Percentiles rank a stretch among this genome's conserved stretches.
These are phyloP conservation scores for Seira sanloemensis DNA, from an alignment of 2,888 invertebrate species.

Conservation along the genomic window DNA sequence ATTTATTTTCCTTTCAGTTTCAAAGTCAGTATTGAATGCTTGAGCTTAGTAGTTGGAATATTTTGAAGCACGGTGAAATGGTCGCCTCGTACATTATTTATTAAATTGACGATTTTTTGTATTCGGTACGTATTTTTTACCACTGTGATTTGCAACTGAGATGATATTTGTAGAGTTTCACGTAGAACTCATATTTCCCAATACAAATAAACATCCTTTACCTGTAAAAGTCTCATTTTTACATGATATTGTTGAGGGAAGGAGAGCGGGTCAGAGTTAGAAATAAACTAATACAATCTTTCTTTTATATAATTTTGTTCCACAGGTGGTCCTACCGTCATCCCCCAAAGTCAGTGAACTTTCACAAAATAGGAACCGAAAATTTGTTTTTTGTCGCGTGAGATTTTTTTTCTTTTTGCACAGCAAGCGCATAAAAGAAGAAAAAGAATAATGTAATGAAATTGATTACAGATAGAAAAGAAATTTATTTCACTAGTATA, in stretches of 20 bases:
- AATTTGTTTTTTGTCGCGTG: slow-evolving; percentile 50
- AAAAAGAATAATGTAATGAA: slow-evolving; percentile 33
- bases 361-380: slow-evolving; percentile 62
- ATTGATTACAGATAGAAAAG: slow-evolving; percentile 17
- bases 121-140: too few species aligned
- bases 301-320: slow-evolving; percentile 34
- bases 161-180: too few species aligned
- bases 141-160: too few species aligned
- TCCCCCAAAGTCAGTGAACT: slow-evolving; percentile 73
- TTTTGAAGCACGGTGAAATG: too few species aligned
- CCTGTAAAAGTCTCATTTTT: too few species aligned
- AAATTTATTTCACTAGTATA: slow-evolving; percentile 61
- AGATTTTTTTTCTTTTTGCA: slow-evolving; percentile 48
- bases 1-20: too few species aligned
- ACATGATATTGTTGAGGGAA: not conserved
- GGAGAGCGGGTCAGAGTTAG: not conserved
- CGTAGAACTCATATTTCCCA: too few species aligned
- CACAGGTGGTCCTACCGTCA: slow-evolving; percentile 70
- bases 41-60: too few species aligned
- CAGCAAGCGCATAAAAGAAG: slow-evolving; percentile 41
- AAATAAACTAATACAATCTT: not conserved
- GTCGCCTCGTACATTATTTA: too few species aligned
- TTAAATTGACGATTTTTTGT: too few species aligned
- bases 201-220: too few species aligned
- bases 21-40: too few species aligned